Percentiles rank a stretch among this genome's conserved stretches.
These are phyloP conservation scores for Chunga burmeisteri DNA, from an alignment of 2,113 vertebrate genomes.

Conservation along the genomic window DNA sequence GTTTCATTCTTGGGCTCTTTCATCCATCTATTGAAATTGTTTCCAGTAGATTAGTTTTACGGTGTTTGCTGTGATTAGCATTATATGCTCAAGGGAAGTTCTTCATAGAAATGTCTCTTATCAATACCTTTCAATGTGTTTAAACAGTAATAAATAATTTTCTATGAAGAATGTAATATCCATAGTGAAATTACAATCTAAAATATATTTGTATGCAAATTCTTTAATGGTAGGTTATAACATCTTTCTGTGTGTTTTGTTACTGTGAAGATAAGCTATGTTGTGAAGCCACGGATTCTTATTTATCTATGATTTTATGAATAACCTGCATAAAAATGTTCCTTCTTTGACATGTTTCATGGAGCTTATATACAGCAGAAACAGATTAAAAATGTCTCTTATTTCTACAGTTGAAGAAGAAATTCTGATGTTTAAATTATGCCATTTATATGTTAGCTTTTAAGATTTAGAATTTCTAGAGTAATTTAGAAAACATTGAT, in stretches of 20 bases:
- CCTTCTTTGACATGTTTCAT: not conserved
- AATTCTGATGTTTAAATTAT: not conserved
- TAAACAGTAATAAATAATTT: not conserved
- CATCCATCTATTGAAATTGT: constrained; percentile 46
- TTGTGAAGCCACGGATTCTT: not conserved
- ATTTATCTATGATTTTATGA: not conserved
- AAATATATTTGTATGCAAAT: not conserved
- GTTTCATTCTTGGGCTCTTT: constrained; percentile 67
- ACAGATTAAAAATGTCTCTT: not conserved
- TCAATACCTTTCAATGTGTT: constrained; percentile 20
- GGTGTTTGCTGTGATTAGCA: constrained; percentile 21
- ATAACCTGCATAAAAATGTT: not conserved
- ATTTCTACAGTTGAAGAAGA: not conserved
- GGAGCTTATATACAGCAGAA: not conserved
- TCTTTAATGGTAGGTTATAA: not conserved
- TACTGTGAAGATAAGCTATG: not conserved
- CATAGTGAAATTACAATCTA: not conserved
- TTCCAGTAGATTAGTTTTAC: constrained; percentile 53
- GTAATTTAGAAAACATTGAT: not conserved
- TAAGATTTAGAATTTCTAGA: not conserved
- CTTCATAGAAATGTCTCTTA: not conserved
- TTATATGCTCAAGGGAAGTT: not conserved
- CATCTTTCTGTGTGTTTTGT: not conserved
- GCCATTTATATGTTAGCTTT: not conserved
- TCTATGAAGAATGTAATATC: not conserved